Percentiles rank a stretch among this genome's conserved stretches.
These are phyloP conservation scores for Microcebus tavaratra DNA, from an alignment of 2,113 vertebrate species.

Conservation along the genomic window DNA sequence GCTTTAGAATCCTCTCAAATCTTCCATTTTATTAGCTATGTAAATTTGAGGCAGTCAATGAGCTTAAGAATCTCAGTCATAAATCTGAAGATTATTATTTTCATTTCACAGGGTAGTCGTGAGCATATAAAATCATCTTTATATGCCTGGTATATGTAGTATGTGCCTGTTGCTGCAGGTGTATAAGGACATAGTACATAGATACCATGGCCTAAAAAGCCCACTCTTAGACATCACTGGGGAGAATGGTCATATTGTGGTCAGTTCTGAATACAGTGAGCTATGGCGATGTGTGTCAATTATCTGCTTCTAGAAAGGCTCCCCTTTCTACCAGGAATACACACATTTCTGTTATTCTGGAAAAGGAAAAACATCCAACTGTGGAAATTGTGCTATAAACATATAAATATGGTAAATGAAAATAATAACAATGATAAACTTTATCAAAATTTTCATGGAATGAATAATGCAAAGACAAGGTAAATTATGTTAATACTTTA, in stretches of 20 bases:
- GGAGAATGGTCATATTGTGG: background rate
- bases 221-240: background rate
- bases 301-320: background rate
- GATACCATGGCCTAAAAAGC: background rate
- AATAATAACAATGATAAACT: conserved; percentile 59
- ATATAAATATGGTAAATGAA: conserved; percentile 37
- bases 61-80: background rate
- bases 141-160: background rate
- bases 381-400: conserved; percentile 46
- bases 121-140: background rate
- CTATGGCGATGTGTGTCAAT: background rate
- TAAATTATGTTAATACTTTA: conserved; percentile 35
- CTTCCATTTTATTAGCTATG: background rate
- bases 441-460: conserved; percentile 57
- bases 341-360: background rate
- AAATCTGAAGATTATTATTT: background rate
- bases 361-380: background rate
- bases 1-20: background rate
- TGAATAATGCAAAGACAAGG: conserved; percentile 23
- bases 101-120: background rate
- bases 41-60: background rate
- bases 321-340: background rate
- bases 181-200: background rate
- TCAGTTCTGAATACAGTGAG: background rate
- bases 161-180: background rate